Percentiles rank a stretch among this genome's conserved stretches.
Conservation (phyloP, 2,888 invertebrate genomes). For the Leptinotarsa peninsularis region DNA sequence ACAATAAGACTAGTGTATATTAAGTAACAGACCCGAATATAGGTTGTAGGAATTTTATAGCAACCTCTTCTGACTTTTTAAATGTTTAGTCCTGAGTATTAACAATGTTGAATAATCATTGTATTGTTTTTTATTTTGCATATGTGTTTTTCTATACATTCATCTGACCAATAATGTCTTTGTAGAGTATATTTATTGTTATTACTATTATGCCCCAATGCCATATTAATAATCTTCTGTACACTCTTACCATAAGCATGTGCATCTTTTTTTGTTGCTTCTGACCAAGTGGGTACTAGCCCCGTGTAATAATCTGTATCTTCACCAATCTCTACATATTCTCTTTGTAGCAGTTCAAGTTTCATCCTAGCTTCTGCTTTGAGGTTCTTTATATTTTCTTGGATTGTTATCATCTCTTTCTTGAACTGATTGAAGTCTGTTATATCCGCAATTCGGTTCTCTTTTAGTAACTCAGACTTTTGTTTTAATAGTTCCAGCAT, state of each 20-base stretch:
- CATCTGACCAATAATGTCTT: no score
- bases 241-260: background rate
- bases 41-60: no score
- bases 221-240: no score
- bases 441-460: constrained; percentile 43
- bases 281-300: constrained; percentile 57
- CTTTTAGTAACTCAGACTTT: constrained; percentile 46
- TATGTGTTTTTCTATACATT: no score
- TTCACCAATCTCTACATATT: constrained; percentile 53
- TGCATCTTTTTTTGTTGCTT: constrained; percentile 42
- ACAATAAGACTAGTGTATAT: no score
- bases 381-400: constrained; percentile 55
- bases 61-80: no score
- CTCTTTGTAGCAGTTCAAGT: constrained; percentile 48
- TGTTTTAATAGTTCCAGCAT: constrained; percentile 45
- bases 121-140: no score
- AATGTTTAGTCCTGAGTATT: no score
- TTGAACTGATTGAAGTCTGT: constrained; percentile 58
- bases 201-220: no score
- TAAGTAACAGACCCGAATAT: no score
- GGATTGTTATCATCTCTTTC: constrained; percentile 56
- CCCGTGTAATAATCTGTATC: constrained; percentile 55
- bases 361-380: constrained; percentile 50
- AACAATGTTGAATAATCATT: no score
- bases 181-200: no score